Evolutionary conservation across 2,113 vertebrate genomes (phyloP), one percentile per base, ranked within the genome.

Genomic region (Corythaixoides concolor): DNA sequence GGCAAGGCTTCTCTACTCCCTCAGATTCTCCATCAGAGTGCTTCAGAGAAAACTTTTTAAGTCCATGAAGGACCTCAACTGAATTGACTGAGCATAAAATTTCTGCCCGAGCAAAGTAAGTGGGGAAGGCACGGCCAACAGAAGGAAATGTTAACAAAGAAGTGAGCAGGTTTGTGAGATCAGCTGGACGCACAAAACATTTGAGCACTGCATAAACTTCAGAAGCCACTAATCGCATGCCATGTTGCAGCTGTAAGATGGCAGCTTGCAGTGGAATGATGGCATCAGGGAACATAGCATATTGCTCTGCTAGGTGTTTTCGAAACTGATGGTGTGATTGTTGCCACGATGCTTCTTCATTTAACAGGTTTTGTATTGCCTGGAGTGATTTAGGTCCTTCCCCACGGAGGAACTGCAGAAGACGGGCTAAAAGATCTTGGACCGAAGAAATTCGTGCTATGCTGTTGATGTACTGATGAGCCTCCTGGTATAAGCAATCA

Each of bases 281-380:
- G 20, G 98, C 97, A 17, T 99, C 99, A 2, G 99, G 99, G 90
- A 98, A 99, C 1, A 98, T 93, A 1, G 98, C 97, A 47, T 99
- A 99, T 12, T 99, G 99, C 23, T 99, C 99, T 3, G 94, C 79
- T 80, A 99, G 98, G 59, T 98, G 98, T 84, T 98, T 99, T 52
- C 98, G 97, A 70, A 99, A 99, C 64, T 98, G 98, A 52, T 99
- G 98, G 91, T 99, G 99, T 1, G 99, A 99, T 14, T 98, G 98
- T 43, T 99, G 99, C 99, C 99, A 99, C 8, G 99, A 98, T 0
- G 98, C 98, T 95, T 99, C 99, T 91, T 99, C 99, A 52, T 98
- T 99, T n/a, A 99, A 97, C 26, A 99, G 97, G 39, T 97, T 97
- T 86, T 98, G 98, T 55, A 98, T 9, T 10, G 97, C 95, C 18